phyloP scores from a whole-genome alignment of 1,140 invertebrate genomes.

The Pseudobourletiella spinata region DNA sequence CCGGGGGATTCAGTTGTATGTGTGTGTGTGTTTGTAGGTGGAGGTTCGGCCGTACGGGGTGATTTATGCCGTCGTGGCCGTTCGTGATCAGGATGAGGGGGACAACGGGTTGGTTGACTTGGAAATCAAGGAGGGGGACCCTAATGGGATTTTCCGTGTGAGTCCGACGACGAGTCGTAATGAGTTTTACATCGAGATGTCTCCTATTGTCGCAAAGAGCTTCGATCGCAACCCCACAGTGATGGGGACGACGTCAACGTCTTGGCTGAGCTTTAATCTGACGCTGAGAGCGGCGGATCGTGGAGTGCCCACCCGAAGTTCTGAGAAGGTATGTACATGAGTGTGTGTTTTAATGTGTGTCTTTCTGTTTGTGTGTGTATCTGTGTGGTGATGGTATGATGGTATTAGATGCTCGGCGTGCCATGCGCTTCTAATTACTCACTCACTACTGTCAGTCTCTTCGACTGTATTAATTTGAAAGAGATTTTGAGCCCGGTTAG shows the following conservation, averaged over 20 bases:
- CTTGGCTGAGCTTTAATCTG: slow-evolving; percentile 81
- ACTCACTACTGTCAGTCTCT: too few relatives aligned
- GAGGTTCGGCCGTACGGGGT: slow-evolving; percentile 55
- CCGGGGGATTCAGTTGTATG: too few relatives aligned
- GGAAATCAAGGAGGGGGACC: slow-evolving; percentile 81
- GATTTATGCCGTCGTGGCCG: slow-evolving; percentile 80
- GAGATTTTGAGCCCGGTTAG: too few relatives aligned
- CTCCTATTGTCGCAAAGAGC: slow-evolving; percentile 33
- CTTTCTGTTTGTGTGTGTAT: too few relatives aligned
- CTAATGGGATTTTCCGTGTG: slow-evolving; percentile 75
- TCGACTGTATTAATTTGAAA: too few relatives aligned
- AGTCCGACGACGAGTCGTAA: slow-evolving; percentile 44
- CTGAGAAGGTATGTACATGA: slow-evolving; percentile 34
- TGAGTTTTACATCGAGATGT: slow-evolving; percentile 46
- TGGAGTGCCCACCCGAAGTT: slow-evolving; percentile 58
- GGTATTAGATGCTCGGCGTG: too few relatives aligned
- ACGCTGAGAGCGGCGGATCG: slow-evolving; percentile 73
- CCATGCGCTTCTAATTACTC: too few relatives aligned
- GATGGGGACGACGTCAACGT: slow-evolving; percentile 44
- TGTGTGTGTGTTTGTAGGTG: slow-evolving; percentile 18
- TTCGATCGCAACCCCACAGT: too few relatives aligned
- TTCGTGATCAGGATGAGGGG: slow-evolving; percentile 71
- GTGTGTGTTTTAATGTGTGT: too few relatives aligned
- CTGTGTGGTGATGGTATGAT: too few relatives aligned
- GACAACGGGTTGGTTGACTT: slow-evolving; percentile 73